Evolutionary conservation across 1,140 invertebrate genomes (phyloP), one percentile per base, ranked within the genome.

Genomic region (Sipha flava): DNA sequence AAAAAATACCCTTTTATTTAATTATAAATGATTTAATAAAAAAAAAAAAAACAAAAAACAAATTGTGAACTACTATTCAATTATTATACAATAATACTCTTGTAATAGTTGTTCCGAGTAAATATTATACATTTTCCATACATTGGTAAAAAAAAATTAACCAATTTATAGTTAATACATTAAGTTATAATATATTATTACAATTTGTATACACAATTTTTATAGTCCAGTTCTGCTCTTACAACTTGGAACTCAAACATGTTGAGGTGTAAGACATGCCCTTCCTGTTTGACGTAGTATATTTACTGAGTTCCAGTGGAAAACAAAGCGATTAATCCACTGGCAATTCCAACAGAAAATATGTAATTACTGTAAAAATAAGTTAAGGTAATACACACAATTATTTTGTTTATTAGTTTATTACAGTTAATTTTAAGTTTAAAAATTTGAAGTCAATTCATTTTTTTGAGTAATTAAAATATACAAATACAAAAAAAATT

Each of bases 301-400:
- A n/a, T 40, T 80, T 80, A 82, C 37, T 82, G 80, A 54, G 81
- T 82, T 43, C 82, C 82, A 21, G 82, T 82, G 10, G 82, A 81
- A 54, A 82, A 79, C 40, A 82, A 59, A 3, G 82, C 82, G 52
- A 80, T 70, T 18, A 82, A 70, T 47, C 82, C 81, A 34, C 79
- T 80, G 10, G 81, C 79, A 54, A 72, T 81, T 73, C 81, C 79
- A 64, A 82, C 64, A 21, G 82, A 82, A 47, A 82, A 79, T 73
- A 82, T 72, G 52, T 82, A 82, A 75, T 82, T 82, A 6, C 81
- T 81, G 37, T 21, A 29, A 54, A 37, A 40, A 75, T 59, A 3
- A 70, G 79, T 81, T 72, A 80, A 81, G 81, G 81, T 54, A 34
- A 40, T 52, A 68, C 1, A 37, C 10, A 37, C 16, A n/a, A n/a